Base-by-base conservation (phyloP, 2,888 invertebrate genomes). In the Drosophila robusta region DNA sequence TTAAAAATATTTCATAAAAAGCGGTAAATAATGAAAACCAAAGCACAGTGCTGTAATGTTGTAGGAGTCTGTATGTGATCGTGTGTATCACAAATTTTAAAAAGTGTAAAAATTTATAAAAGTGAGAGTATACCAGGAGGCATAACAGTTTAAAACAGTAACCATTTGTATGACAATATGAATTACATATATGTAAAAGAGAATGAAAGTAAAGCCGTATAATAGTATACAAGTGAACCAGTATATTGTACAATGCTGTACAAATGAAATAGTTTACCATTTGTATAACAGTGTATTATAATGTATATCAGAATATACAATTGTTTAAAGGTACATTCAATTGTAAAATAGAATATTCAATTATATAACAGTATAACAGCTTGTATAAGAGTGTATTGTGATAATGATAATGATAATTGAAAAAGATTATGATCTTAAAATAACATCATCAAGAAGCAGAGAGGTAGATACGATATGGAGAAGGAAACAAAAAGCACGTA, bases 1-100 rank as follows among this genome's bases (percentile, higher is more conserved):
- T 79, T 78, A 69, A 44, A 68, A 60, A 34, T 12, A 34, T 34
- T 42, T 4, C 34, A 39, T 52, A 16, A 52, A 26, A 49, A 50
- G 42, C 38, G 18, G 39, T 29, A 61, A 36, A 22, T 14, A 47
- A 51, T 24, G 29, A 58, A 16, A 14, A 9, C n/a, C 32, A 62
- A 29, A 34, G 16, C 9, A 41, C 26, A n/a, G 14, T n/a, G 47
- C 26, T 26, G 5, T 0, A 24, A 34, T 38, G 26, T 45, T 26
- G n/a, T 9, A 18, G 16, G 14, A 2, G n/a, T 39, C 22, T 47
- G 42, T 49, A 12, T 26, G 8, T 41, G 54, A 18, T 47, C 44
- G 29, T 34, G 7, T 50, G 61, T 54, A 36, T 22, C 18, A 11
- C n/a, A 36, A 34, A 18, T 22, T 39, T n/a, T 58, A 14, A 46